Base-by-base conservation (phyloP, 2,113 vertebrate species). In the Antechinus stuartii region DNA sequence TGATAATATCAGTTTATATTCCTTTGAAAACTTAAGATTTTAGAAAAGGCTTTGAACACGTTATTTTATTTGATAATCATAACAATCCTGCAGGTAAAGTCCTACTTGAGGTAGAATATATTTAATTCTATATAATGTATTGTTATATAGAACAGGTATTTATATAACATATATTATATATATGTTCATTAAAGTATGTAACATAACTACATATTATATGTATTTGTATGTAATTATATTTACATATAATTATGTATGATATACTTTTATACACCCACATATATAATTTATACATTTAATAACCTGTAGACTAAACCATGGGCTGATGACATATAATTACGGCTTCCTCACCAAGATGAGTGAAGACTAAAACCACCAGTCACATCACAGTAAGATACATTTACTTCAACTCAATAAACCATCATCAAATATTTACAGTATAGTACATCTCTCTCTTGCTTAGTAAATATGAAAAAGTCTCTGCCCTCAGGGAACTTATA, bases 41-140 rank as follows among this genome's bases (percentile, higher is more conserved):
- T 61, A 23, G 22, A 94, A 27, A 92, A 97, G 61, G 90, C 89
- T 96, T 90, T 96, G 90, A 91, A 91, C 84, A 92, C 96, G 89
- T 4, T 76, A 47, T 92, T 97, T 97, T 47, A 84, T 95, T 95
- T 96, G 97, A 96, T 96, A 94, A 94, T 95, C 97, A 76, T 2
- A 93, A 61, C 94, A 92, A 90, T 54, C 50, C 89, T 90, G 1
- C 2, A 92, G 96, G 50, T 84, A 96, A 96, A 46, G 55, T 95
- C 92, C 91, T 92, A 89, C 27, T 91, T n/a, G 68, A n/a, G 16
- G 35, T n/a, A 76, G 35, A 76, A 76, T 35, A 76, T 76, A n/a
- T 14, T n/a, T 76, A 68, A 35, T 68, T 76, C 4, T 76, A n/a
- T n/a, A 11, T 52, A 52, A 52, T 52, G 10, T 52, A 52, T 52